phyloP scores from a whole-genome alignment of 2,888 invertebrate genomes.

The Campoplex capitator region DNA sequence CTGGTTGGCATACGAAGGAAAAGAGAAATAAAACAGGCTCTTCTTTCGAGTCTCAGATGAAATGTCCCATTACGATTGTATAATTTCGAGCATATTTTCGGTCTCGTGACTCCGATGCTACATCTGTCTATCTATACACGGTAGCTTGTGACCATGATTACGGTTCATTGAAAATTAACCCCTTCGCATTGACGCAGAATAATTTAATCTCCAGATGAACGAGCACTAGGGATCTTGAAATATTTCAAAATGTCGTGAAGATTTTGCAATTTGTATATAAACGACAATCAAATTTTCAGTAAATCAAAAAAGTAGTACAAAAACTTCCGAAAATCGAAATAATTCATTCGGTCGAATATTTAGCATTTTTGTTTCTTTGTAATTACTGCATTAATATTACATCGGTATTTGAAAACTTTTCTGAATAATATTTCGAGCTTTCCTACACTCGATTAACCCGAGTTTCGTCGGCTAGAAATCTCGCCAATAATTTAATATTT shows the following conservation, averaged over 20 bases:
- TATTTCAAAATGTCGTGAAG: not conserved
- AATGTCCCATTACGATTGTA: conserved; percentile 27
- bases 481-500: too few relatives aligned
- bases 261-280: too few relatives aligned
- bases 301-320: too few relatives aligned
- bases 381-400: too few relatives aligned
- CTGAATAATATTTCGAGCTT: too few relatives aligned
- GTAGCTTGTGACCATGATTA: not conserved
- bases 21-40: conserved; percentile 30
- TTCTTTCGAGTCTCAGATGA: conserved; percentile 22
- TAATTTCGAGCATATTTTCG: conserved; percentile 33
- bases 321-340: too few relatives aligned
- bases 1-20: conserved; percentile 1
- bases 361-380: too few relatives aligned
- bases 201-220: not conserved
- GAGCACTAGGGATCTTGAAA: not conserved
- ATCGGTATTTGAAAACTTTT: too few relatives aligned
- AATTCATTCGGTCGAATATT: too few relatives aligned
- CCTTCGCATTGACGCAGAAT: not conserved
- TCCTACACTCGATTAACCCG: too few relatives aligned
- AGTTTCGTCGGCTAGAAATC: too few relatives aligned
- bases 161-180: conserved; percentile 4
- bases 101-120: not conserved
- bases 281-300: too few relatives aligned
- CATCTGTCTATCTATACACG: not conserved